Base-by-base conservation (phyloP, 2,113 vertebrate species). In the Rhinopomastus cyanomelas region DNA sequence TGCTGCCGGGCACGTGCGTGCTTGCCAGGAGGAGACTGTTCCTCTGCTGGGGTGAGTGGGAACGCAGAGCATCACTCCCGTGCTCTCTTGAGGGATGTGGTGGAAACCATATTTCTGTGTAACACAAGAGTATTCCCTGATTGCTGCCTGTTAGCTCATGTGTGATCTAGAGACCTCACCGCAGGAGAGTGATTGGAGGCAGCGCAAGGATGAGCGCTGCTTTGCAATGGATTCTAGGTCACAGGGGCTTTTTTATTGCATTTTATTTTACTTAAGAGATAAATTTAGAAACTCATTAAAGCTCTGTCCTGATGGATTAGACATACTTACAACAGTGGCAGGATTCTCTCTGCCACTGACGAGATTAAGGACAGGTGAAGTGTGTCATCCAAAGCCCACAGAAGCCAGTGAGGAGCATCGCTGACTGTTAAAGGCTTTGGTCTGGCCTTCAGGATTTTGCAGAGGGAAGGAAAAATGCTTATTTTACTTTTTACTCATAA, bases 211-310 rank as follows among this genome's bases (percentile, higher is more conserved):
- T 13, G 68, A 83, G 53, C 32, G 2, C 14, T 3, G 49, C 69
- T 89, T 84, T 49, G 73, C 26, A 67, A 23, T 0, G 9, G 66
- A 87, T 95, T 96, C 90, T 94, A 60, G 92, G 88, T 88, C 95
- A 92, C 25, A 2, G 25, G 3, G 2, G 5, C 3, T 30, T 56
- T 75, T 83, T 16, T 53, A 65, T 80, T 75, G 82, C 17, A 56
- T 90, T 89, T 91, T 85, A 81, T 91, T 93, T 93, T 81, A 27
- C 81, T 75, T 72, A 76, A 84, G 74, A 51, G 93, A 81, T 6
- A 79, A 81, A 94, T 96, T 90, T 96, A 94, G 92, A 92, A 96
- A 94, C 92, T 95, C 92, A 90, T 94, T 95, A 95, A 90, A 93
- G 81, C 81, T 88, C 90, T 92, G 91, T 96, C 92, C 94, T 88